Evolutionary conservation across 23 tunicate species (phyloP), one percentile per base, ranked within the genome.

Genomic region (Ciona savignyi): DNA sequence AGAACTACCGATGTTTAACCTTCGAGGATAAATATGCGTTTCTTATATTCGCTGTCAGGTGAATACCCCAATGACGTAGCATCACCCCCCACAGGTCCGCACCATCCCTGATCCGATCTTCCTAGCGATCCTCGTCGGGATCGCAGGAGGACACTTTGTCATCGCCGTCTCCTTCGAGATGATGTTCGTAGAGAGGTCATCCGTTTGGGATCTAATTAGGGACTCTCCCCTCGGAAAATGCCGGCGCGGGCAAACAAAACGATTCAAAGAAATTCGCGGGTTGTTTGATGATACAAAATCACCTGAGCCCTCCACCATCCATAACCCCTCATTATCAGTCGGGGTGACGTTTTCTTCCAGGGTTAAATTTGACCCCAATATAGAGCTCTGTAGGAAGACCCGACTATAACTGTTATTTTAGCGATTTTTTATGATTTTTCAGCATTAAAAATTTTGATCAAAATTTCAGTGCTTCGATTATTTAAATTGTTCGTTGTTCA

Each of bases 91-190:
- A 9, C 56, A 74, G 49, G 33, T 74, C 35, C 74, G 96, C 34
- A 26, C 26, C 4, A 88, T 88, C 49, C 96, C 96, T 29, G 96
- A 82, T 34, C 23, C 3, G 22, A 34, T 66, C 29, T 88, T 88
- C 56, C 77, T 82, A 20, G 4, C 68, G 2, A 22, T 82, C 33
- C 33, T 88, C 48, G 63, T 69, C 4, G 80, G 51, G 21, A 56
- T 82, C 23, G 82, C 80, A 15, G 83, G 23, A 25, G 87, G 75
- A 34, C 96, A 88, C 67, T 77, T 82, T 61, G 0, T 88, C 33
- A 31, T 78, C 23, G 62, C 87, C 9, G 84, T 88, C 29, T 32
- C 62, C 72, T 83, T 88, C 62, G 96, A 88, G 66, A 72, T 81
- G 79, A 15, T 73, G 31, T 33, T 88, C 32, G 72, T 88, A n/a